phyloP scores from a whole-genome alignment of 2,113 vertebrate species.

The Spea bombifrons region DNA sequence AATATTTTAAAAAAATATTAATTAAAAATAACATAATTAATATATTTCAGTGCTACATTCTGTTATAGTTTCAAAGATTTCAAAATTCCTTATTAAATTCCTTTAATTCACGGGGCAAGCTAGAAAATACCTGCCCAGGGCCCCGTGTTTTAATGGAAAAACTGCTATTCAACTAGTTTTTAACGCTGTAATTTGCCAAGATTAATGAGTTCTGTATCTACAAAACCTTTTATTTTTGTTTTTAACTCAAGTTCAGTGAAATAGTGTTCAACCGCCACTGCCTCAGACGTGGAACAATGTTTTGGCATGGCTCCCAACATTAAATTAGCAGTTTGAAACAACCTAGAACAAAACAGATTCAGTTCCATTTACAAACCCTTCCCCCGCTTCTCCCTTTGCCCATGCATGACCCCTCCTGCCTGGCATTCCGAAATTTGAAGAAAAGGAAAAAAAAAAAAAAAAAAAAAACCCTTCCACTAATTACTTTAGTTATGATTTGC shows the following conservation, averaged over 20 bases:
- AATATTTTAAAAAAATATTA: too few relatives aligned
- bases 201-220: background rate
- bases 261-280: slow-evolving; percentile 3
- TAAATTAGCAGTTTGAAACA: slow-evolving; percentile 33
- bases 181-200: background rate
- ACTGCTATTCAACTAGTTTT: too few relatives aligned
- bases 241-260: slow-evolving; percentile 13
- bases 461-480: slow-evolving; percentile 53
- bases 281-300: slow-evolving; percentile 2
- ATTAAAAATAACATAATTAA: too few relatives aligned
- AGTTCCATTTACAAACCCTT: background rate
- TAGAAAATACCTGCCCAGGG: too few relatives aligned
- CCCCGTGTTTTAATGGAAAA: too few relatives aligned
- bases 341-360: slow-evolving; percentile 14
- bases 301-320: slow-evolving; percentile 40
- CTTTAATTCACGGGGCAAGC: too few relatives aligned
- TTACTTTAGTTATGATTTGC: slow-evolving; percentile 61
- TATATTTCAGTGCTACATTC: too few relatives aligned
- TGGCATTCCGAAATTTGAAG: slow-evolving; percentile 35
- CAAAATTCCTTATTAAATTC: too few relatives aligned
- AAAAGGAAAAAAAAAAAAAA: slow-evolving; percentile 30
- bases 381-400: rapidly evolving
- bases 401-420: background rate
- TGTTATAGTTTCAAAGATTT: too few relatives aligned
- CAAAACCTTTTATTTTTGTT: background rate